Percentiles rank a stretch among this genome's conserved stretches.
Conservation (phyloP, 1,140 invertebrate genomes). For the Euschistus heros region DNA sequence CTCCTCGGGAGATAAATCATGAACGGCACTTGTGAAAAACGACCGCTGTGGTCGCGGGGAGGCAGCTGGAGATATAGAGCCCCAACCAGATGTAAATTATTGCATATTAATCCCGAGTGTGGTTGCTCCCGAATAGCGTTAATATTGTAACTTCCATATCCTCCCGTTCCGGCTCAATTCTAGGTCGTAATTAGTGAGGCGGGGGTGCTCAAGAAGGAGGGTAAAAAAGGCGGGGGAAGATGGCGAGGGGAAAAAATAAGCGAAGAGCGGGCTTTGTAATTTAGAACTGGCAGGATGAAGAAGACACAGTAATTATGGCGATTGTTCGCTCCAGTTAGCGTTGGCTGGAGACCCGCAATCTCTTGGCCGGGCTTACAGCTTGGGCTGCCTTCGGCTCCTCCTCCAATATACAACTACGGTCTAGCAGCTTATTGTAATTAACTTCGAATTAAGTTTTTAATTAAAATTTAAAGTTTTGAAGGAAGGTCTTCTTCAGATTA, state of each 20-base stretch:
- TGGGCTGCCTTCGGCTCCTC: no score
- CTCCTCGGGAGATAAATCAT: background rate
- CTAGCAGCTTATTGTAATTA: no score
- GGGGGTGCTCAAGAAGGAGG: background rate
- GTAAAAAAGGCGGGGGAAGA: background rate
- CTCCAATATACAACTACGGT: no score
- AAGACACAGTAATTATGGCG: conserved; percentile 3
- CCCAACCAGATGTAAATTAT: conserved; percentile 24
- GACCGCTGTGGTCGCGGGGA: background rate
- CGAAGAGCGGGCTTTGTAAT: background rate
- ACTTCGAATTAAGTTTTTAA: no score
- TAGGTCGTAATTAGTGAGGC: background rate
- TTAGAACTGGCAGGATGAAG: background rate
- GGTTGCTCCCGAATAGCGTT: conserved; percentile 10
- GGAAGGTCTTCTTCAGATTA: no score
- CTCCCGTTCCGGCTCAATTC: conserved; percentile 1
- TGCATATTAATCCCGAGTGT: conserved; percentile 22
- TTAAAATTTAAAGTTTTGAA: no score
- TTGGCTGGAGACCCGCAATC: no score
- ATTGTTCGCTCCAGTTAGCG: conserved; percentile 8
- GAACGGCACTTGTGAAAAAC: conserved; percentile 26
- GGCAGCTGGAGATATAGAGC: background rate
- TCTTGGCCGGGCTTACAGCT: no score
- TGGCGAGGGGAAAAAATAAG: background rate
- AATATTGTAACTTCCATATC: conserved; percentile 21